Percentiles rank a stretch among this genome's conserved stretches.
Evolutionary conservation across 1,140 invertebrate species (phyloP).

Genomic region (Zaprionus gabonicus): DNA sequence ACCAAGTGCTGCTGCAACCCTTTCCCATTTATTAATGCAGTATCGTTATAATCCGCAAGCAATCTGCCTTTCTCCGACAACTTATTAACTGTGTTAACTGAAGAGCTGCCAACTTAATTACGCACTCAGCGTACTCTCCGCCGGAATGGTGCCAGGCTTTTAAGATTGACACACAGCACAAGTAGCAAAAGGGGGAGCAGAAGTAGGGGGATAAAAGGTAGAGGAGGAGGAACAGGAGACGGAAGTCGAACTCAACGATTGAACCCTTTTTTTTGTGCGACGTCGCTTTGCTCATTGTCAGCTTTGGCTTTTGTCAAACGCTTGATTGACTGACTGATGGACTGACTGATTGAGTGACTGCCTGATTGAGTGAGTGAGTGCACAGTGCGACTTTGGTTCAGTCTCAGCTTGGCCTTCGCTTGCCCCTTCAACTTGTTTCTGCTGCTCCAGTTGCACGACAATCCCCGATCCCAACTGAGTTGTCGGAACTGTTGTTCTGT

Average conservation of each 20-base stretch:
- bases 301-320: slow-evolving; percentile 62
- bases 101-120: slow-evolving; percentile 46
- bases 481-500: slow-evolving; percentile 28
- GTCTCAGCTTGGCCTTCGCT: not conserved
- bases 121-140: slow-evolving; percentile 1
- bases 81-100: slow-evolving; percentile 29
- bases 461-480: not conserved
- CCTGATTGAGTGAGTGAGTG: slow-evolving; percentile 27
- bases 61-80: not conserved
- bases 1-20: not conserved
- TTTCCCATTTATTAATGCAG: not conserved
- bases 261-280: slow-evolving; percentile 44
- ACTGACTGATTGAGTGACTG: slow-evolving; percentile 29
- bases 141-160: not conserved
- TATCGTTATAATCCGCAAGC: not conserved
- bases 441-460: not conserved
- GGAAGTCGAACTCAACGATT: slow-evolving; percentile 2
- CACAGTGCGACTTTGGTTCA: slow-evolving; percentile 1
- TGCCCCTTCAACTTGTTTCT: slow-evolving; percentile 28
- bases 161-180: not conserved
- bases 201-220: not conserved
- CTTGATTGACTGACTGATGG: slow-evolving; percentile 53
- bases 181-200: not conserved
- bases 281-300: slow-evolving; percentile 64
- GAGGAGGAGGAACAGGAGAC: not conserved